Percentiles rank a stretch among this genome's conserved stretches.
phyloP scores from a whole-genome alignment of 2,888 invertebrate species.

The Lissonota sp. region DNA sequence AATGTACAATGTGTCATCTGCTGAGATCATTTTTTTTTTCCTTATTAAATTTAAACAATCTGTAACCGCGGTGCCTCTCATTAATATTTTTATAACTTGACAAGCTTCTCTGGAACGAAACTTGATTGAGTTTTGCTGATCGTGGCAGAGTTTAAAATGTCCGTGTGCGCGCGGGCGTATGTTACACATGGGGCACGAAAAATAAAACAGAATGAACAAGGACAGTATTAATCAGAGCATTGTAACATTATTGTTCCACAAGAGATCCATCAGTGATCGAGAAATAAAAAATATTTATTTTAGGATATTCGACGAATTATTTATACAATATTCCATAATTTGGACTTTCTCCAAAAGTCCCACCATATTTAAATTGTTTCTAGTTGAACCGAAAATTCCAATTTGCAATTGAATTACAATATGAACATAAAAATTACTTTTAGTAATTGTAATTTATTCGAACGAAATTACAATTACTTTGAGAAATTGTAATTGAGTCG shows the following conservation, averaged over 20 bases:
- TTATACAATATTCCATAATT: background rate
- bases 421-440: no score
- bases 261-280: slow-evolving; percentile 27
- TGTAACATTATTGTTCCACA: slow-evolving; percentile 56
- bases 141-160: slow-evolving; percentile 9
- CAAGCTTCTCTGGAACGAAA: slow-evolving; percentile 56
- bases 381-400: no score
- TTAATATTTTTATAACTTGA: slow-evolving; percentile 56
- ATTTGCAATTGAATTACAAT: no score
- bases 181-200: slow-evolving; percentile 22
- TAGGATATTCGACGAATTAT: slow-evolving; percentile 1
- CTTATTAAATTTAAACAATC: background rate
- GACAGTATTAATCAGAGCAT: slow-evolving; percentile 57
- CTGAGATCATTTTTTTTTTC: slow-evolving; percentile 13
- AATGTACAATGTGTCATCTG: slow-evolving; percentile 49
- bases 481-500: no score
- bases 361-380: no score
- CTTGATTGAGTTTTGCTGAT: slow-evolving; percentile 45
- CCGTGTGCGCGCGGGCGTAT: slow-evolving; percentile 20
- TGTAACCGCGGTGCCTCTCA: slow-evolving; percentile 43
- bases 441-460: no score
- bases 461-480: no score
- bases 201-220: slow-evolving; percentile 3
- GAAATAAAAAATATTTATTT: slow-evolving; percentile 49
- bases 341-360: no score